Percentiles rank a stretch among this genome's conserved stretches.
Evolutionary conservation across 2,113 vertebrate genomes (phyloP).

Genomic region (Regulus satrapa): DNA sequence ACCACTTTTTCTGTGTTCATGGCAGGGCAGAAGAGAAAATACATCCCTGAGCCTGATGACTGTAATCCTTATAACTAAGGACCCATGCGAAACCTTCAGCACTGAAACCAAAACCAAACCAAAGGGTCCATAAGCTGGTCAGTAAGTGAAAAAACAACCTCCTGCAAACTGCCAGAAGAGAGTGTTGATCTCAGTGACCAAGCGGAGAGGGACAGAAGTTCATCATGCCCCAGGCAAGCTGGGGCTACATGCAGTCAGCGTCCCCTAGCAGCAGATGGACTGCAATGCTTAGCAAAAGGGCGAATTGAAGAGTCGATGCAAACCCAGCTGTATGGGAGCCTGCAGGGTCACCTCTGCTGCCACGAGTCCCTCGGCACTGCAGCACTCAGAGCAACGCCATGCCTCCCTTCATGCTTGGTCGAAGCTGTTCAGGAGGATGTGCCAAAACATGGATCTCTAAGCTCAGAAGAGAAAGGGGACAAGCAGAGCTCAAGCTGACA

Average conservation of each 20-base stretch:
- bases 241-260: background rate
- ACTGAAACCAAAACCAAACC: background rate
- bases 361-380: background rate
- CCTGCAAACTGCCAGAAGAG: background rate
- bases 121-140: background rate
- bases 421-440: slow-evolving; percentile 5
- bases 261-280: background rate
- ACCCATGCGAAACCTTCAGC: background rate
- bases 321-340: background rate
- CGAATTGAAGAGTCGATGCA: background rate
- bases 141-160: background rate
- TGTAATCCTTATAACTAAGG: background rate
- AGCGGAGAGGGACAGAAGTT: background rate
- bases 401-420: background rate
- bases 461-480: background rate
- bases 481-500: background rate
- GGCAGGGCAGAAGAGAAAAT: background rate
- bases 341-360: background rate
- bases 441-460: background rate
- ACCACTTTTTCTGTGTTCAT: background rate
- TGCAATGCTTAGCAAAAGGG: background rate
- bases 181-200: background rate
- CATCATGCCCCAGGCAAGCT: background rate
- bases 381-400: background rate
- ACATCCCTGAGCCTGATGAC: background rate